Evolutionary conservation across 53 echinoderm and acorn worm genomes (phyloP).

Genomic region (Patiria pectinifera): DNA sequence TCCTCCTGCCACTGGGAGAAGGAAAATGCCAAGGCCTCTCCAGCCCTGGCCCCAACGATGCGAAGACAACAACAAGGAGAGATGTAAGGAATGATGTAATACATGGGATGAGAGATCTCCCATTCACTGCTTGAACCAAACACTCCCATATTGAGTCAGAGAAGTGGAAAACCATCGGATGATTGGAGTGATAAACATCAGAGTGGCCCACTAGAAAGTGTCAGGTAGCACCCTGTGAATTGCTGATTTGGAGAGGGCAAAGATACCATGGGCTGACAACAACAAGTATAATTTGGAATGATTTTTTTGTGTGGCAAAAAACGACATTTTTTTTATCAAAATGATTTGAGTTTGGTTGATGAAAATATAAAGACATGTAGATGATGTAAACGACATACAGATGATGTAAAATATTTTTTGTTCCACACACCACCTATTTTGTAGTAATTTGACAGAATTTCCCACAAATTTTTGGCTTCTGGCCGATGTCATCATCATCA

Average conservation of each 20-base stretch:
- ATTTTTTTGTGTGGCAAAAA: not conserved
- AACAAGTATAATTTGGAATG: not conserved
- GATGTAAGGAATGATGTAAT: not conserved
- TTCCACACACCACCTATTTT: too few species aligned
- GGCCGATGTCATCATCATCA: too few species aligned
- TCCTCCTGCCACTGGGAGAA: not conserved
- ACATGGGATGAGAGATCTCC: not conserved
- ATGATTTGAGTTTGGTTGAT: too few species aligned
- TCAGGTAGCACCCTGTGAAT: not conserved
- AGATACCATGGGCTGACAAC: not conserved
- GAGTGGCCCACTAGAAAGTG: not conserved
- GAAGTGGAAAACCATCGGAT: not conserved
- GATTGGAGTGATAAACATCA: not conserved
- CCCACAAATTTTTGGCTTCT: too few species aligned
- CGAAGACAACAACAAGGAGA: not conserved
- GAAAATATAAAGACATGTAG: too few species aligned
- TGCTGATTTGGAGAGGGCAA: not conserved
- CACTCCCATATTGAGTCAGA: not conserved
- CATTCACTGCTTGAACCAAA: not conserved
- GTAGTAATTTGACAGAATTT: too few species aligned
- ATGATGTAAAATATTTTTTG: too few species aligned
- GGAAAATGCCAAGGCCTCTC: conserved; percentile 48
- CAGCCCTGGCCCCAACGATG: not conserved
- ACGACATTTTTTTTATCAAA: too few species aligned
- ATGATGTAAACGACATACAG: too few species aligned